Evolutionary conservation across 2,113 vertebrate species (phyloP), one percentile per base, ranked within the genome.

Genomic region (Melierax canorus): DNA sequence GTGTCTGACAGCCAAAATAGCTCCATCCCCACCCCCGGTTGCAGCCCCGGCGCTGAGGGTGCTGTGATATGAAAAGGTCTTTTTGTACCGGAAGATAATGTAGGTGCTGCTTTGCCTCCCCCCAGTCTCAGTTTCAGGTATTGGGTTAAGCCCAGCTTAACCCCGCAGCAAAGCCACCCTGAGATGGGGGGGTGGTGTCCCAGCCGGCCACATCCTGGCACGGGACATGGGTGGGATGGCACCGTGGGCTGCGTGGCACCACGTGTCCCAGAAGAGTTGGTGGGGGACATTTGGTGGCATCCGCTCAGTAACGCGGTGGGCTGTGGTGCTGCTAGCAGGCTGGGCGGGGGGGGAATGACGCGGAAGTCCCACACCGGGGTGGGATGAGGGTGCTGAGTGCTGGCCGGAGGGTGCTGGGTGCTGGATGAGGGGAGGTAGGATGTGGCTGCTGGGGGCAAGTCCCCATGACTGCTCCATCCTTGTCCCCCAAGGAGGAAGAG

Each of bases 1-100:
- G 78, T 71, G 68, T 15, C 81, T 90, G 92, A 16, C 60, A 67
- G 56, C 56, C 85, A 76, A 59, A 95, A 92, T 68, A 87, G 34
- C 85, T 89, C 68, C 0, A 1, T 63, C 75, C 75, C 23, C 36
- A 16, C 11, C 50, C 9, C 46, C 22, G 3, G 19, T 15, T 1
- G 34, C 64, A 53, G 77, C 72, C 23, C 45, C 5, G 1, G n/a
- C 5, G 17, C 45, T 16, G 74, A 3, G 23, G 24, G 6, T 39
- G 75, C 48, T 38, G 13, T 2, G 12, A 29, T 0, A 64, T 5
- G 10, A 39, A 48, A 72, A 90, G 32, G 24, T 12, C 63, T 39
- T 45, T 30, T 82, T 5, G 3, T n/a, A 72, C 50, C 10, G 6
- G 51, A 81, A 95, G 55, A 55, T 13, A 38, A 4, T n/a, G 73